Evolutionary conservation across 2,113 vertebrate genomes (phyloP), one percentile per base, ranked within the genome.

Genomic region (Saccopteryx leptura): DNA sequence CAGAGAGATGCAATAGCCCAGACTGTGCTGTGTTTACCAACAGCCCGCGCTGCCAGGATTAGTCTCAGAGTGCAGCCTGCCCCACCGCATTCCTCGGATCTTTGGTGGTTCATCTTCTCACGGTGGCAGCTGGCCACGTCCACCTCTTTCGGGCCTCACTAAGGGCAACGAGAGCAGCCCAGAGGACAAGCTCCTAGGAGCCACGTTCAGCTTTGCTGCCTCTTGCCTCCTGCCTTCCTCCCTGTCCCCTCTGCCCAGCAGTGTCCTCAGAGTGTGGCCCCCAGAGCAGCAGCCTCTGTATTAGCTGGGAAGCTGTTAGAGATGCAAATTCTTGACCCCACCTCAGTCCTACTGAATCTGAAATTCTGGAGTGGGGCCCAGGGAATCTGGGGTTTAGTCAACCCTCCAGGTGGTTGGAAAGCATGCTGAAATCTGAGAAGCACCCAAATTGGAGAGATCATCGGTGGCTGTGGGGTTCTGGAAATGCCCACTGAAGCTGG

Each of bases 21-120:
- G 26, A 48, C 7, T 0, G 1, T 28, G 0, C 65, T 46, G 74
- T 63, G 58, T 66, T 72, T n/a, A 63, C 91, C 28, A 33, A 48
- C 2, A 21, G 82, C 93, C 86, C 4, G 68, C 93, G 86, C 88
- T 76, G 78, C 78, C 15, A 1, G 14, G n/a, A 88, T 90, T 46
- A 5, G 88, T 8, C 46, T 63, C 58, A 69, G 13, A 15, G 86
- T 61, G 26, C 74, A 69, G 88, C 85, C 91, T 2, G 9, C 56
- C 84, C 76, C 6, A 26, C 93, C 5, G 50, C 79, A 28, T 88
- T 90, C 87, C 72, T 84, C 19, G 18, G 28, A 31, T 56, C 91
- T 54, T 14, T 28, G 14, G 78, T 31, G 89, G 17, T 8, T 65
- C n/a, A 1, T 71, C 26, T 74, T 31, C 52, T 23, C 17, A 3